Evolutionary conservation across 2,113 vertebrate species (phyloP).

Genomic region (Dasyornis broadbenti): DNA sequence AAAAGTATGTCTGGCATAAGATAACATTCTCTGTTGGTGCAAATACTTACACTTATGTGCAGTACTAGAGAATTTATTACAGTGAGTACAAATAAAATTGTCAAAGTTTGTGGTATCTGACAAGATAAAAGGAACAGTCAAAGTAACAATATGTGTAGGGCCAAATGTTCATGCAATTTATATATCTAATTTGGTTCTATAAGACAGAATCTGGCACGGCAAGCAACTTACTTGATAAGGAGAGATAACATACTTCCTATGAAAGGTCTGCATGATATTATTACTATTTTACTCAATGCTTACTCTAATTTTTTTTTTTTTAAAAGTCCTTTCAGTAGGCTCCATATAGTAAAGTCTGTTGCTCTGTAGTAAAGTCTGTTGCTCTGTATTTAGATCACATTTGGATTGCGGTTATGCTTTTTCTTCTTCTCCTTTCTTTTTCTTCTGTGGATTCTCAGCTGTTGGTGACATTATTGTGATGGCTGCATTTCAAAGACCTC

Average conservation of each 20-base stretch:
- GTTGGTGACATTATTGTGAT: constrained; percentile 34
- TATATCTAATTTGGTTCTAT: constrained; percentile 1
- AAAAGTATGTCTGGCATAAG: neutral
- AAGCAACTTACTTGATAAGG: neutral
- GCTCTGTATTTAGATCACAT: neutral
- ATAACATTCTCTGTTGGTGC: neutral
- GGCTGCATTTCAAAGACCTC: constrained; percentile 48
- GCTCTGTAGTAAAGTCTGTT: neutral
- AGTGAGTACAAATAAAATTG: neutral
- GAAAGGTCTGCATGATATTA: neutral
- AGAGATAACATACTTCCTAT: neutral
- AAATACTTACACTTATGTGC: neutral
- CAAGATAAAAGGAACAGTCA: constrained; percentile 39
- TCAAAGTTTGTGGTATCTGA: constrained; percentile 45
- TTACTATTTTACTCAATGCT: neutral
- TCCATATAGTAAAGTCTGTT: neutral
- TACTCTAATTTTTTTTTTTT: neutral
- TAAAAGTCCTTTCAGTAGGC: neutral
- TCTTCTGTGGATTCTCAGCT: constrained; percentile 44
- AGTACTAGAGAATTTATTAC: neutral
- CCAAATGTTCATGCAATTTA: constrained; percentile 33
- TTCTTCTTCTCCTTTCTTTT: neutral
- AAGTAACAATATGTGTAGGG: neutral
- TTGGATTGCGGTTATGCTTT: neutral
- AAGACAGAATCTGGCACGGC: neutral